Evolutionary conservation across 1,140 invertebrate genomes (phyloP).

Genomic region (Carposina sasakii): DNA sequence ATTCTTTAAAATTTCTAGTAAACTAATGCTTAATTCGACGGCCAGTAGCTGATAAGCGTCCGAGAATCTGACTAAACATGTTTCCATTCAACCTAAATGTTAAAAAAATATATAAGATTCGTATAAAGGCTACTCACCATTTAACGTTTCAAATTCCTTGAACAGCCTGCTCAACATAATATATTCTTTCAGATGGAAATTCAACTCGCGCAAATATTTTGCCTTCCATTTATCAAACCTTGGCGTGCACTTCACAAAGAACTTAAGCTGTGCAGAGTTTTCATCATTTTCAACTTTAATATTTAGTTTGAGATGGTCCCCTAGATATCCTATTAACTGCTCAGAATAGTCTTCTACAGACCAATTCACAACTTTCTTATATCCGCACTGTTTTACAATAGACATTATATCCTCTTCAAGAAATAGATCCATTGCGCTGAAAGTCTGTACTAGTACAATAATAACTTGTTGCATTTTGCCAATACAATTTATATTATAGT

Average conservation of each 20-base stretch:
- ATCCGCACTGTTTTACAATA: constrained; percentile 33
- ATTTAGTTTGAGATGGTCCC: constrained; percentile 46
- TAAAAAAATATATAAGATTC: too few species aligned
- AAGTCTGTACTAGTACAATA: too few species aligned
- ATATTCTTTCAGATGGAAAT: constrained; percentile 55
- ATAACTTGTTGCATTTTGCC: too few species aligned
- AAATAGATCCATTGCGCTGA: constrained; percentile 48
- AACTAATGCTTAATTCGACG: too few species aligned
- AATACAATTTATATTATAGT: too few species aligned
- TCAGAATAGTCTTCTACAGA: constrained; percentile 30
- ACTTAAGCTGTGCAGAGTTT: constrained; percentile 16
- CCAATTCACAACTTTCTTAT: constrained; percentile 32
- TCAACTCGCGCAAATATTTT: constrained; percentile 38
- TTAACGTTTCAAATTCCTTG: constrained; percentile 34
- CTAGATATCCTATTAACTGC: constrained; percentile 44
- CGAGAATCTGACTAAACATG: too few species aligned
- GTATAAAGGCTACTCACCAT: too few species aligned
- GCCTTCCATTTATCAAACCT: constrained; percentile 40
- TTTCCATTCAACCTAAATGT: too few species aligned
- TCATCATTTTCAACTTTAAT: constrained; percentile 26
- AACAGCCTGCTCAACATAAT: constrained; percentile 45
- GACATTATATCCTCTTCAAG: constrained; percentile 33
- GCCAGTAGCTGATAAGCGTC: too few species aligned
- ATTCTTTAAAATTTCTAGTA: too few species aligned
- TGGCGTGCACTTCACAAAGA: constrained; percentile 54